Conservation (phyloP, 2,888 invertebrate genomes). For the Endomychus coccineus region DNA sequence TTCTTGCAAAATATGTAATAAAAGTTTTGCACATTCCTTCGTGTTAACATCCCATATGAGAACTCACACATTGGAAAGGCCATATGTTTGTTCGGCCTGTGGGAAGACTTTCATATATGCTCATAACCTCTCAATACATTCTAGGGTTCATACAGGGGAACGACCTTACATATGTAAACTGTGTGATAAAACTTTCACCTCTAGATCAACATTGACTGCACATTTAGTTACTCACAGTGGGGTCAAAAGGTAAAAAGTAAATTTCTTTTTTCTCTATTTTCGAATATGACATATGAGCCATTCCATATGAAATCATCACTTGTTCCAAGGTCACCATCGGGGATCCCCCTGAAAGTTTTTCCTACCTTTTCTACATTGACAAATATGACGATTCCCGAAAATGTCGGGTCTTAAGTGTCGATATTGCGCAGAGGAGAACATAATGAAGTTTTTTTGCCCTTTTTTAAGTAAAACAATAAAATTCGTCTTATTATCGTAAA, state of each 20-base stretch:
- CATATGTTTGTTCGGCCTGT: slow-evolving; percentile 34
- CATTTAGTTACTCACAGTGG: slow-evolving; percentile 30
- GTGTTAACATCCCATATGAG: slow-evolving; percentile 33
- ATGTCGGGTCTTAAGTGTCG: too few species aligned
- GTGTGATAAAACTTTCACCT: slow-evolving; percentile 30
- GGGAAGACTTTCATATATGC: slow-evolving; percentile 35
- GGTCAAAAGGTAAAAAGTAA: slow-evolving; percentile 17
- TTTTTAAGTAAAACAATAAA: too few species aligned
- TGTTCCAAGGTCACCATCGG: too few species aligned
- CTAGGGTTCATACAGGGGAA: slow-evolving; percentile 34
- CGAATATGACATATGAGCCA: slow-evolving; percentile 12
- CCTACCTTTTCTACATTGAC: too few species aligned
- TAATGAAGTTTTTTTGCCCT: too few species aligned
- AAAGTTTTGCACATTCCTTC: slow-evolving; percentile 32
- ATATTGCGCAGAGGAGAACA: too few species aligned
- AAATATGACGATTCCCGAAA: too few species aligned
- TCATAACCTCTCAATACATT: slow-evolving; percentile 34
- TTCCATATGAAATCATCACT: slow-evolving; percentile 1
- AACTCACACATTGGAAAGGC: slow-evolving; percentile 33
- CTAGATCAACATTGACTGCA: slow-evolving; percentile 27
- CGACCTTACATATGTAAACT: slow-evolving; percentile 31
- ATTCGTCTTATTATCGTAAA: too few species aligned
- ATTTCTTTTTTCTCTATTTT: slow-evolving; percentile 2
- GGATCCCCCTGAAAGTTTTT: too few species aligned
- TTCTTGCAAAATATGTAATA: slow-evolving; percentile 30